Base-by-base conservation (phyloP, 1,140 invertebrate species). In the Schlechtendalia chinensis region DNA sequence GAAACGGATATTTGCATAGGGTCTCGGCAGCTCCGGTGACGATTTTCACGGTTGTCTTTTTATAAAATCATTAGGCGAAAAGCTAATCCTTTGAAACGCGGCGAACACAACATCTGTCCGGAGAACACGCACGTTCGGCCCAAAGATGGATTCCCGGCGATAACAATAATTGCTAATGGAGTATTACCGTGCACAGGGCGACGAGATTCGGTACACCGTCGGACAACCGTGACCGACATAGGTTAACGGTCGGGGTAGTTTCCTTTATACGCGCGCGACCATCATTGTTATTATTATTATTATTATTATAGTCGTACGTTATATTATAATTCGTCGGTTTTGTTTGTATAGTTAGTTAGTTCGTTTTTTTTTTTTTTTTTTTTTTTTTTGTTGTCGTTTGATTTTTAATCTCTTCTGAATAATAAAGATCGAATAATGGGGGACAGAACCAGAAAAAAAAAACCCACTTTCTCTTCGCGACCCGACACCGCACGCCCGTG, bases 171-270 rank as follows among this genome's bases (percentile, higher is more conserved):
- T n/a, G n/a, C n/a, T n/a, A n/a, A n/a, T n/a, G n/a, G n/a, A n/a
- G n/a, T n/a, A n/a, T n/a, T n/a, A n/a, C n/a, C n/a, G n/a, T n/a
- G n/a, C n/a, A n/a, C n/a, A n/a, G n/a, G n/a, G n/a, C n/a, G n/a
- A n/a, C n/a, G n/a, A n/a, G n/a, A n/a, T n/a, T n/a, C n/a, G n/a
- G n/a, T n/a, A n/a, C n/a, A n/a, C 75, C 59, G 32, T 47, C 58
- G 75, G 75, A 79, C 75, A 79, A 79, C 75, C 75, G 75, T 79
- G 75, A 79, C 75, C 75, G 75, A 79, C 58, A 29, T 79, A 63
- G 58, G 75, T 61, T 79, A 79, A 79, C 61, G 58, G 75, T 63
- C 39, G 24, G 58, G 75, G 58, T 59, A 45, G 6, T 29, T 79
- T 63, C 32, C 32, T 39, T 39, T 39, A n/a, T n/a, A n/a, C n/a